Evolutionary conservation across 2,888 invertebrate genomes (phyloP).

Genomic region (Thereva nobilitata): DNA sequence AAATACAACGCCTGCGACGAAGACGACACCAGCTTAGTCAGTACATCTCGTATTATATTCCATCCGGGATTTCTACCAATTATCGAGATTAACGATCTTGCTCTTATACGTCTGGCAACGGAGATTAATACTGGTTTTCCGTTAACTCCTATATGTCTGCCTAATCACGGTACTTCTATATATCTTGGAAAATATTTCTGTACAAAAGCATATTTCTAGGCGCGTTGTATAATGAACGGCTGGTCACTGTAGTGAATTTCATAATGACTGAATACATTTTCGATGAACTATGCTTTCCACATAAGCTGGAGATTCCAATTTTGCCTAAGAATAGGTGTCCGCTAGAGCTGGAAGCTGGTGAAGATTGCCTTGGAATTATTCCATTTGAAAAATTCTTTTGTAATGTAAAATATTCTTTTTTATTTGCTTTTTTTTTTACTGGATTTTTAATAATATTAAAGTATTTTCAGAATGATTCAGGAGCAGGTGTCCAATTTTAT

Average conservation of each 20-base stretch:
- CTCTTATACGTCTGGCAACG: conserved; percentile 61
- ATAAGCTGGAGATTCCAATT: conserved; percentile 11
- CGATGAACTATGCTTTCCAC: neutral
- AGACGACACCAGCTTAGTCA: conserved; percentile 45
- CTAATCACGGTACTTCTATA: conserved; percentile 52
- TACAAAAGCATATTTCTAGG: conserved; percentile 6
- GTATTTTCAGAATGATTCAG: conserved; percentile 61
- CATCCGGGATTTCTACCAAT: conserved; percentile 62
- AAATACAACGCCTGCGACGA: neutral
- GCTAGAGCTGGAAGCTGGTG: neutral
- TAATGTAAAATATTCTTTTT: conserved; percentile 54
- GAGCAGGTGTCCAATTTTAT: conserved; percentile 62
- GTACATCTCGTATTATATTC: conserved; percentile 59
- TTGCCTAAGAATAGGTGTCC: neutral
- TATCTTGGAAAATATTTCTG: neutral
- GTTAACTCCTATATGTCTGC: conserved; percentile 64
- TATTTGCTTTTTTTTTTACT: neutral
- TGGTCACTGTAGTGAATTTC: neutral
- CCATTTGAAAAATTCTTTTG: conserved; percentile 61
- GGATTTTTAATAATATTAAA: conserved; percentile 13
- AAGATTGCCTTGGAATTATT: conserved; percentile 63
- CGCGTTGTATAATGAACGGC: neutral
- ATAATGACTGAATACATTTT: neutral
- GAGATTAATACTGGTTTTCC: conserved; percentile 60
- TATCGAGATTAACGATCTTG: conserved; percentile 62